phyloP scores from a whole-genome alignment of 2,888 invertebrate species.

The Pachydiplax longipennis region DNA sequence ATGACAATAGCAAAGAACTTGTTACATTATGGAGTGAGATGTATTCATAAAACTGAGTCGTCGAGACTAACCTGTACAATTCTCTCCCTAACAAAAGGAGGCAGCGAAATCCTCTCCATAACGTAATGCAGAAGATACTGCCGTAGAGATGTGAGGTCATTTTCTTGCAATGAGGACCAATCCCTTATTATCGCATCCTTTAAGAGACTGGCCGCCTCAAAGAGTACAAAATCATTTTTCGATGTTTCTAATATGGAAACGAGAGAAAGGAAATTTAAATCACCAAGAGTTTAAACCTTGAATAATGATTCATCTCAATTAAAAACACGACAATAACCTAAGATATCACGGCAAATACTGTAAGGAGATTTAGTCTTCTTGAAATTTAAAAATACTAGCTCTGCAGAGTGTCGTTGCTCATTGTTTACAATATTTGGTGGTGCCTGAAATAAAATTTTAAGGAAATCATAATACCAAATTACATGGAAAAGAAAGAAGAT shows the following conservation, averaged over 20 bases:
- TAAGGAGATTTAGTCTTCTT: conserved; percentile 84
- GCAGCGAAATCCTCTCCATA: conserved; percentile 70
- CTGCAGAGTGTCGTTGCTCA: conserved; percentile 83
- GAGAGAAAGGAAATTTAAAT: conserved; percentile 7
- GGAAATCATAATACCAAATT: conserved; percentile 41
- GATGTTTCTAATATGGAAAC: conserved; percentile 65
- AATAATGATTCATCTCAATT: neutral
- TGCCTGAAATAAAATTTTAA: conserved; percentile 66
- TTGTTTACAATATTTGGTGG: conserved; percentile 78
- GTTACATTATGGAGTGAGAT: neutral
- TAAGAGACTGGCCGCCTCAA: conserved; percentile 84
- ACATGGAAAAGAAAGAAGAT: neutral
- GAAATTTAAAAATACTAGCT: conserved; percentile 81
- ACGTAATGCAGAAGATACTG: conserved; percentile 83
- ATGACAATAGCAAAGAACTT: conserved; percentile 47
- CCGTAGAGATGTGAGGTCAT: conserved; percentile 73
- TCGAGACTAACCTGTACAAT: conserved; percentile 67
- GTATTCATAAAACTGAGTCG: neutral
- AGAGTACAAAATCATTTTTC: conserved; percentile 79
- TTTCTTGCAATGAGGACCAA: conserved; percentile 76
- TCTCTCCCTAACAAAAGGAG: conserved; percentile 79
- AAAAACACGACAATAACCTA: conserved; percentile 60
- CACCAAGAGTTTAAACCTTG: neutral
- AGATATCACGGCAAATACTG: conserved; percentile 77
- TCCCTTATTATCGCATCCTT: conserved; percentile 84